Base-by-base conservation (phyloP, 2,888 invertebrate species). In the Trachelus tabidus region DNA sequence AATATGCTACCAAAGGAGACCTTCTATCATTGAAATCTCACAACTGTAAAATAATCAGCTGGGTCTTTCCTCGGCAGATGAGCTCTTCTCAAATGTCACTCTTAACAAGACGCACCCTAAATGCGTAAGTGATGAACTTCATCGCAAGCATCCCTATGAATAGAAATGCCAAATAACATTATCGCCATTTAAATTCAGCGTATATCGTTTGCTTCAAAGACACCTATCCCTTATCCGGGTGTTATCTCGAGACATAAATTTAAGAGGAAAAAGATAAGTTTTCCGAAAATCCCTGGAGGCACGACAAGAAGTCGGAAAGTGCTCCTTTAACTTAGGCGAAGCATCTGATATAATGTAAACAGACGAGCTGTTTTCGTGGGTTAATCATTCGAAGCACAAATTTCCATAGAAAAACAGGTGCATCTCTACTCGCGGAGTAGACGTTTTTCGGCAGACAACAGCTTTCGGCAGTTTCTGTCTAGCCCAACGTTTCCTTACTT, bases 341-440 rank as follows among this genome's bases (percentile, higher is more conserved):
- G 75, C 76, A 78, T 78, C 78, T 75, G 73, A 37, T 75, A 78
- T 75, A 78, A 76, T 78, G 78, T 78, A 75, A 78, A 78, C 78
- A 78, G 78, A 68, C 56, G 73, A 78, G 79, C 68, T 86, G 82
- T 86, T 86, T 85, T 83, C 81, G 69, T 81, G 82, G 83, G 80
- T 85, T 86, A 86, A 86, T 86, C 82, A 83, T 82, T 84, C 76
- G 84, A 82, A 85, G 85, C 83, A 81, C 79, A 82, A 81, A 86
- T 85, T 86, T 85, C 79, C 85, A 86, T 85, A 83, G 83, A 82
- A 84, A 86, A 87, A 86, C 83, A 85, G 76, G 23, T 68, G 40
- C 56, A 9, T 56, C 23, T 56, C 23, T 23, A 56, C 23, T 56
- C 56, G 9, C 56, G 23, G 15, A 56, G 15, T 56, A 6, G 56